A percentile compares a stretch with the other conserved stretches of the same genome.
phyloP scores from a whole-genome alignment of 1,140 invertebrate genomes.

The Agrypnia vestita region DNA sequence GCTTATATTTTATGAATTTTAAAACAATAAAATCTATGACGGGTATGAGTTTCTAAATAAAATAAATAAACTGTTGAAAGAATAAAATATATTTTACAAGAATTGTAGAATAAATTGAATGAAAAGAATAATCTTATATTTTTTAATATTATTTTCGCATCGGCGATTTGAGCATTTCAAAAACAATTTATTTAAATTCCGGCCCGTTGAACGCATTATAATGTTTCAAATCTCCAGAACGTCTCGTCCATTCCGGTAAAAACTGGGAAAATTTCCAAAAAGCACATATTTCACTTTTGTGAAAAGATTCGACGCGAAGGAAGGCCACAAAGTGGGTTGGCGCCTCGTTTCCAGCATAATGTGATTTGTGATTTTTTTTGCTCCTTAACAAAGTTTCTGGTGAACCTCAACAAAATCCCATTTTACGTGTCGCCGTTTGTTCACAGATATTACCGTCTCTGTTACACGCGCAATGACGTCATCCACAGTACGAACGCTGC shows the following conservation, averaged over 20 bases:
- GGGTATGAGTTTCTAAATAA: no score
- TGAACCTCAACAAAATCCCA: slow-evolving; percentile 12
- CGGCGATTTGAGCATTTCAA: background rate
- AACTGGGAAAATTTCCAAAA: background rate
- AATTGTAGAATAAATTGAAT: no score
- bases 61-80: no score
- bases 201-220: slow-evolving; percentile 5
- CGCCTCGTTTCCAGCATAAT: slow-evolving; percentile 24
- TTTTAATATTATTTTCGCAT: no score
- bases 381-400: slow-evolving; percentile 5
- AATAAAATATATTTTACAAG: no score
- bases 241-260: background rate
- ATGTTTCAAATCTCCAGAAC: background rate
- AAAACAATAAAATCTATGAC: no score
- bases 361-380: slow-evolving; percentile 33
- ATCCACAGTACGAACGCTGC: background rate
- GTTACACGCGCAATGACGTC: slow-evolving; percentile 14
- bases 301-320: slow-evolving; percentile 14
- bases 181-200: background rate
- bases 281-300: slow-evolving; percentile 9
- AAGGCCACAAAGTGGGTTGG: slow-evolving; percentile 22
- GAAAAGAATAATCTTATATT: no score
- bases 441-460: slow-evolving; percentile 12
- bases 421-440: slow-evolving; percentile 13
- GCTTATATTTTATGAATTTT: no score